Conservation (phyloP, 53 echinoderm and acorn worm species). For the Holothuria leucospilota region DNA sequence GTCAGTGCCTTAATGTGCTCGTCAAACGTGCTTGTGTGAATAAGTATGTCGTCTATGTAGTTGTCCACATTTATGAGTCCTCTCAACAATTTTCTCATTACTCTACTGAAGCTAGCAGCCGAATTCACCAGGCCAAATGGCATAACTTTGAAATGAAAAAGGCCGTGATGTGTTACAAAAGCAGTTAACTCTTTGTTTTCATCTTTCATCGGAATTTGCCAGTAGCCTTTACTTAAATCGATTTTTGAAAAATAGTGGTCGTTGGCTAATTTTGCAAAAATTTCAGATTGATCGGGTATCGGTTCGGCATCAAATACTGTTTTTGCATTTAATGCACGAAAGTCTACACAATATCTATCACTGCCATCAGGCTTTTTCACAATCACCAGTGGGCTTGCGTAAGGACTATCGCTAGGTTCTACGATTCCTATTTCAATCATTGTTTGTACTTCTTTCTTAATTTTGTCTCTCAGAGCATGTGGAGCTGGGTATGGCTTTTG, state of each 20-base stretch:
- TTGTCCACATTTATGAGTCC: too few species aligned
- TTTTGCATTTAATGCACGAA: conserved; percentile 4
- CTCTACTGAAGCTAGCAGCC: too few species aligned
- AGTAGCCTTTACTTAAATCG: conserved; percentile 24
- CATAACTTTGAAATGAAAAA: too few species aligned
- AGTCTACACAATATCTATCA: conserved; percentile 55
- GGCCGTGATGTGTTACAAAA: too few species aligned
- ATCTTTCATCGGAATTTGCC: conserved; percentile 12
- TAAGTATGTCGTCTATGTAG: too few species aligned
- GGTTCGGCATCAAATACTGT: conserved; percentile 19
- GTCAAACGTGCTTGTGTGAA: too few species aligned
- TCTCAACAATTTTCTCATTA: too few species aligned
- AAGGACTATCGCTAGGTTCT: conserved; percentile 41
- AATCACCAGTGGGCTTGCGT: conserved; percentile 50
- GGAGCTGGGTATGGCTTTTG: neutral
- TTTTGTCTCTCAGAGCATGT: neutral
- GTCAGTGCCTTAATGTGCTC: too few species aligned
- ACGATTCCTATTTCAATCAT: conserved; percentile 25
- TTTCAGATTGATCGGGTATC: too few species aligned
- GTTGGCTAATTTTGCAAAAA: neutral
- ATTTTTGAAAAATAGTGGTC: neutral
- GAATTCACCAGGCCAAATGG: too few species aligned
- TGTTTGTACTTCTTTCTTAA: conserved; percentile 38
- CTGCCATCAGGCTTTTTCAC: conserved; percentile 53
- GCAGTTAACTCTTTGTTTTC: too few species aligned